Evolutionary conservation across 23 tunicate species (phyloP).

Genomic region (Trididemnum nubilum): DNA sequence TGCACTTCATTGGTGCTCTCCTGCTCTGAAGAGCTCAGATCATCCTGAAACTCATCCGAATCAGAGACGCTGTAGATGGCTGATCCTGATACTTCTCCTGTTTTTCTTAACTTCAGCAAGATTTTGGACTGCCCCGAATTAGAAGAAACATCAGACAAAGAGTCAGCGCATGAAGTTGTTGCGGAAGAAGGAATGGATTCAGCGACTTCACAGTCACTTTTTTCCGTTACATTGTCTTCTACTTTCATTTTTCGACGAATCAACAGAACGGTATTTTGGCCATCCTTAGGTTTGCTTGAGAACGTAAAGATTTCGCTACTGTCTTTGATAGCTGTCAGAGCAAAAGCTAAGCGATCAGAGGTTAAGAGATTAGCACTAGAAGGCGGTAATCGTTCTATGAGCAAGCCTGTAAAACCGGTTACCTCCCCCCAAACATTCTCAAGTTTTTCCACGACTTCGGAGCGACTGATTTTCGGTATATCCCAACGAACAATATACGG

Average conservation of each 20-base stretch:
- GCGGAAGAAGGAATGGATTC: background rate
- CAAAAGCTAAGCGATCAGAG: conserved; percentile 1
- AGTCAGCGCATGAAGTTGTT: background rate
- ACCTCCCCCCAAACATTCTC: conserved; percentile 29
- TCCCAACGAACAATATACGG: conserved; percentile 25
- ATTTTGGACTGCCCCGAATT: conserved; percentile 1
- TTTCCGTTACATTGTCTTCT: background rate
- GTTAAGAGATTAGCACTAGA: background rate
- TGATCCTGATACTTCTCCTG: conserved; percentile 27
- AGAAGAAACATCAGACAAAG: background rate
- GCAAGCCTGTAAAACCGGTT: conserved; percentile 1
- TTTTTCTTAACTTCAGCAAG: conserved; percentile 18
- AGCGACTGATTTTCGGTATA: conserved; percentile 24
- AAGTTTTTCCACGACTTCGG: conserved; percentile 22
- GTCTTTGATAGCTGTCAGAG: conserved; percentile 25
- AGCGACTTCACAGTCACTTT: no score
- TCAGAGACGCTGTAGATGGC: conserved; percentile 16
- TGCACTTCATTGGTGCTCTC: background rate
- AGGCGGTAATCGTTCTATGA: background rate
- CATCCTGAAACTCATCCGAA: background rate
- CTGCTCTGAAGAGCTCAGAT: background rate
- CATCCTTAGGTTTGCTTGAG: conserved; percentile 43
- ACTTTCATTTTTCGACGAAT: conserved; percentile 11
- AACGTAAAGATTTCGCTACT: conserved; percentile 41
- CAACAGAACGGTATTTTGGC: conserved; percentile 43